Conservation (phyloP, 2,113 vertebrate species). For the Turdus rufiventris region DNA sequence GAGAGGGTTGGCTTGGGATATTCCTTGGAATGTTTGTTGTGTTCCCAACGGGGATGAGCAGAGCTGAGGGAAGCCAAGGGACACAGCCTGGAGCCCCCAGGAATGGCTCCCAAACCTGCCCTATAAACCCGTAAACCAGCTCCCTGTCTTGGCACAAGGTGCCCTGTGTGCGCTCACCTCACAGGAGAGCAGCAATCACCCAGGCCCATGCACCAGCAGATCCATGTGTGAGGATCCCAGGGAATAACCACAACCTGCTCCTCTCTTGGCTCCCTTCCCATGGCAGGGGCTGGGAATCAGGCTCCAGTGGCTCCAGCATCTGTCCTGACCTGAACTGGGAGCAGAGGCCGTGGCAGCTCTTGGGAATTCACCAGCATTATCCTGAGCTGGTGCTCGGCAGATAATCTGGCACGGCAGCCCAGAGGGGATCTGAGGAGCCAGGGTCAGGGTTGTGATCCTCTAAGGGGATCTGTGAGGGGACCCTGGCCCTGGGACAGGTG, state of each 20-base stretch:
- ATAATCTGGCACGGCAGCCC: background rate
- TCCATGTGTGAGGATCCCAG: background rate
- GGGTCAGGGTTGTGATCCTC: background rate
- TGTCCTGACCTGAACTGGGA: background rate
- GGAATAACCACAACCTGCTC: background rate
- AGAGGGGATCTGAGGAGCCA: background rate
- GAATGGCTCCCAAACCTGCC: background rate
- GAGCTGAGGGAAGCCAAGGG: background rate
- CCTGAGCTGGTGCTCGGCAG: background rate
- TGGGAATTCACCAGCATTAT: background rate
- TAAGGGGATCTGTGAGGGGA: background rate
- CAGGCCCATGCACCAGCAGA: background rate
- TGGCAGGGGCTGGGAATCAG: background rate
- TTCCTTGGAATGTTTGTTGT: rapidly evolving
- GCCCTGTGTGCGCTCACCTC: background rate
- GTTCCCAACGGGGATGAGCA: rapidly evolving
- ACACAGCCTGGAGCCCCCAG: rapidly evolving
- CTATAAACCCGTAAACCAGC: background rate
- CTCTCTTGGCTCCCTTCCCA: background rate
- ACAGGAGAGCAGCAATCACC: background rate
- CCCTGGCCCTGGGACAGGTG: background rate
- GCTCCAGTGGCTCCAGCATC: background rate
- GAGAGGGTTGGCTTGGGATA: background rate
- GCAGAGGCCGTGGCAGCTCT: background rate
- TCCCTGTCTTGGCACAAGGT: background rate